phyloP scores from a whole-genome alignment of 2,797 vertebrate species.

The Macropus fuliginosus region DNA sequence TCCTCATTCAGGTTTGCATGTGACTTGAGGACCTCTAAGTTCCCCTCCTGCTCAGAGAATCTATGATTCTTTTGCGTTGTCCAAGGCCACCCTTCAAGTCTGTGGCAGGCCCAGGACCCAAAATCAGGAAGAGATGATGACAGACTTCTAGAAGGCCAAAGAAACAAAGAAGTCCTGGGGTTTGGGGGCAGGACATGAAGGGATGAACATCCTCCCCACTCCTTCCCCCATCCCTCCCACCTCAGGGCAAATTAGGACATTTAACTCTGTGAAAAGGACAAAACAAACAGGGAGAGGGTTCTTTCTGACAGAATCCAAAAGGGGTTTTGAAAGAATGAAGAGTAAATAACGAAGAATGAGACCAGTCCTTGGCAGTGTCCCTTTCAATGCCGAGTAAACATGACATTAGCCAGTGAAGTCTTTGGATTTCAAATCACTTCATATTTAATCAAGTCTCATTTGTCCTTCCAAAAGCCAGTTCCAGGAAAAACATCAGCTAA shows the following conservation, averaged over 20 bases:
- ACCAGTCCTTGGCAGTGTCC: constrained; percentile 25
- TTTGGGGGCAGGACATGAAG: neutral
- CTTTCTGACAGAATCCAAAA: constrained; percentile 32
- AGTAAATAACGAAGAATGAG: constrained; percentile 36
- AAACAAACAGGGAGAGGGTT: constrained; percentile 10
- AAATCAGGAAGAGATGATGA: neutral
- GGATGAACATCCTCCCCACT: neutral
- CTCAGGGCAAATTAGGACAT: constrained; percentile 62
- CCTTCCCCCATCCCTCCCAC: neutral
- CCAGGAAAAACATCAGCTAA: constrained; percentile 74
- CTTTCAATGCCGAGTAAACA: constrained; percentile 64
- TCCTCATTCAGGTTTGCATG: neutral
- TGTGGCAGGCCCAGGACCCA: neutral
- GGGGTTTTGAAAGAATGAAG: neutral
- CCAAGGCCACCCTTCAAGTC: neutral
- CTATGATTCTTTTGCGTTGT: neutral
- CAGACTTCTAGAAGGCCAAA: neutral
- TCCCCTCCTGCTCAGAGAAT: neutral
- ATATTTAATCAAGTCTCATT: constrained; percentile 74
- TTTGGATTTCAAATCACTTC: constrained; percentile 78
- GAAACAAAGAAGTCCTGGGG: neutral
- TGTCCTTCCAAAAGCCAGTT: constrained; percentile 71
- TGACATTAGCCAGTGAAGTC: constrained; percentile 68
- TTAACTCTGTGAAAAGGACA: neutral
- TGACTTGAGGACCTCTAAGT: neutral